Evolutionary conservation across 1,140 invertebrate species (phyloP).

Genomic region (Drosophila bifasciata): DNA sequence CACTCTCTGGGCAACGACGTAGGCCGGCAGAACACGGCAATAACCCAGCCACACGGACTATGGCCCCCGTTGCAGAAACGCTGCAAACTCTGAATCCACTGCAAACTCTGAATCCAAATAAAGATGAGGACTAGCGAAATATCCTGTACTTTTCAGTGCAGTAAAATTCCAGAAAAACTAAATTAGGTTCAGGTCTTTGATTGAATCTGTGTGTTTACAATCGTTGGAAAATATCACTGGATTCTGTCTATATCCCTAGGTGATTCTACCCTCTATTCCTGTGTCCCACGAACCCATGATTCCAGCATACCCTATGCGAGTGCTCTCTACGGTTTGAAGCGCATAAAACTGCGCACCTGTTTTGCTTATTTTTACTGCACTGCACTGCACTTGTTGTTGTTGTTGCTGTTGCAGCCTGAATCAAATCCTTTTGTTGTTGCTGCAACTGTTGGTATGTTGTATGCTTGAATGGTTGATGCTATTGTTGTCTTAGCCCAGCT

Average conservation of each 20-base stretch:
- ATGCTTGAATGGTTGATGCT: slow-evolving; percentile 16
- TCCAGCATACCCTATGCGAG: slow-evolving; percentile 9
- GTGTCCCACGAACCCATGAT: background rate
- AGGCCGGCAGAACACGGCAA: slow-evolving; percentile 56
- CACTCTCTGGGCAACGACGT: slow-evolving; percentile 28
- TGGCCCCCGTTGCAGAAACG: no score
- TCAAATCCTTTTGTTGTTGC: slow-evolving; percentile 30
- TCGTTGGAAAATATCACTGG: no score
- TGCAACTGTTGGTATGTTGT: slow-evolving; percentile 12
- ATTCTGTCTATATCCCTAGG: no score
- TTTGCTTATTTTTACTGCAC: slow-evolving; percentile 74
- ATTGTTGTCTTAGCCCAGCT: slow-evolving; percentile 45
- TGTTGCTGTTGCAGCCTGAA: slow-evolving; percentile 44
- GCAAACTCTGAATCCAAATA: no score
- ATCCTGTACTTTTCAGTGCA: no score
- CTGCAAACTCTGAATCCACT: no score
- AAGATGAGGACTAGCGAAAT: no score
- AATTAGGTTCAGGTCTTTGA: no score
- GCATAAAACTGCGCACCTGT: slow-evolving; percentile 70
- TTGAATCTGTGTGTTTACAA: no score
- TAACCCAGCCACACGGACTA: slow-evolving; percentile 17
- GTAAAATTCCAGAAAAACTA: no score
- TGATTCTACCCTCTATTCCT: no score
- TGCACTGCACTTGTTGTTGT: background rate
- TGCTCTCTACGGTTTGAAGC: no score